Conservation (phyloP, 2,113 vertebrate genomes). For the Podarcis cretensis region DNA sequence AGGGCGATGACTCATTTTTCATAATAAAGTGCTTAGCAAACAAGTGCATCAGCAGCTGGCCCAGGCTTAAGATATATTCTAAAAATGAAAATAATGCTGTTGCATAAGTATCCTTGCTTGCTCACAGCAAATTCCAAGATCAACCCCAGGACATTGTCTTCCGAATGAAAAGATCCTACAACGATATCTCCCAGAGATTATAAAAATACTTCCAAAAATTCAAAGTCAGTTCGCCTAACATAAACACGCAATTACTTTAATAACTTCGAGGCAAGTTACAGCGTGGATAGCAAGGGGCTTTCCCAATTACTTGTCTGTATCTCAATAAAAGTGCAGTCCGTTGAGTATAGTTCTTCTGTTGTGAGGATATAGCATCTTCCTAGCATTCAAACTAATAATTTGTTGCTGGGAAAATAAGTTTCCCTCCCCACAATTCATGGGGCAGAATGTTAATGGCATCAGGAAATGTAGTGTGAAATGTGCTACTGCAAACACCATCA, state of each 20-base stretch:
- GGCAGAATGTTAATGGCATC: background rate
- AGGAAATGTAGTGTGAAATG: background rate
- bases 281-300: slow-evolving; percentile 2
- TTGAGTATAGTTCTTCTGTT: no score
- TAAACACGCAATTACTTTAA: slow-evolving; percentile 33
- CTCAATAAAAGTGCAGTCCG: background rate
- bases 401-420: background rate
- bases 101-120: slow-evolving; percentile 18
- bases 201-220: slow-evolving; percentile 14
- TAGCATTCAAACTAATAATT: background rate
- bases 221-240: background rate
- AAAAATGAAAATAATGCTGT: background rate
- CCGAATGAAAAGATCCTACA: slow-evolving; percentile 15
- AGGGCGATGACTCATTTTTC: slow-evolving; percentile 27
- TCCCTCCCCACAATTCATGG: no score
- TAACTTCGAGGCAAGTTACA: slow-evolving; percentile 4
- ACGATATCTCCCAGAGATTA: background rate
- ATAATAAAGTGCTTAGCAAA: background rate
- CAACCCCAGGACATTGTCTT: slow-evolving; percentile 17
- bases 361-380: background rate
- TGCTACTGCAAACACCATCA: background rate
- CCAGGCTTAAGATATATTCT: slow-evolving; percentile 29
- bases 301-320: slow-evolving; percentile 2
- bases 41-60: slow-evolving; percentile 19
- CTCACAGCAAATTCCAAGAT: slow-evolving; percentile 40